phyloP scores from a whole-genome alignment of 2,797 vertebrate genomes.

The Cottoperca gobio region DNA sequence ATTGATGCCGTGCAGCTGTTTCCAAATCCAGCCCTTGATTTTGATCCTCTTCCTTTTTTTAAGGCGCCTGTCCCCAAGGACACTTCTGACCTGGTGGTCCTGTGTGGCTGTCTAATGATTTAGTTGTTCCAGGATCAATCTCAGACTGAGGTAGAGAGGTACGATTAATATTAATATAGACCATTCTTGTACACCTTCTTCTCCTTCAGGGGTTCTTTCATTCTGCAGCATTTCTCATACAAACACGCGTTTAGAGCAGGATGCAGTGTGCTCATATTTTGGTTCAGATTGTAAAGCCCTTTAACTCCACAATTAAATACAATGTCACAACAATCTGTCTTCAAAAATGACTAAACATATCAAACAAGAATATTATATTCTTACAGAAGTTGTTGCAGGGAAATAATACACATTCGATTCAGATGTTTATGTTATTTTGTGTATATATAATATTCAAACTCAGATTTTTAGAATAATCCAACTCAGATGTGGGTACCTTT shows the following conservation, averaged over 20 bases:
- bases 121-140: slow-evolving; percentile 50
- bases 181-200: not conserved
- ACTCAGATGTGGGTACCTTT: no score
- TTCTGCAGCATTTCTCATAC: slow-evolving; percentile 7
- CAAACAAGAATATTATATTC: not conserved
- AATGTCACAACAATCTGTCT: not conserved
- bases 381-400: not conserved
- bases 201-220: slow-evolving; percentile 10
- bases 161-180: slow-evolving; percentile 16
- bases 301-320: not conserved
- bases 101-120: slow-evolving; percentile 57
- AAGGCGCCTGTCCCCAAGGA: slow-evolving; percentile 51
- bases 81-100: slow-evolving; percentile 71
- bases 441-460: not conserved
- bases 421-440: not conserved
- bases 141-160: slow-evolving; percentile 30
- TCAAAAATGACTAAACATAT: not conserved
- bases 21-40: slow-evolving; percentile 84
- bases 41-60: slow-evolving; percentile 77
- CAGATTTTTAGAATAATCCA: no score
- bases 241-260: not conserved
- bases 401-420: not conserved
- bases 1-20: slow-evolving; percentile 84
- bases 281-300: not conserved
- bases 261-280: not conserved